Evolutionary conservation across 2,888 invertebrate genomes (phyloP).

Genomic region (Erebia aethiops): DNA sequence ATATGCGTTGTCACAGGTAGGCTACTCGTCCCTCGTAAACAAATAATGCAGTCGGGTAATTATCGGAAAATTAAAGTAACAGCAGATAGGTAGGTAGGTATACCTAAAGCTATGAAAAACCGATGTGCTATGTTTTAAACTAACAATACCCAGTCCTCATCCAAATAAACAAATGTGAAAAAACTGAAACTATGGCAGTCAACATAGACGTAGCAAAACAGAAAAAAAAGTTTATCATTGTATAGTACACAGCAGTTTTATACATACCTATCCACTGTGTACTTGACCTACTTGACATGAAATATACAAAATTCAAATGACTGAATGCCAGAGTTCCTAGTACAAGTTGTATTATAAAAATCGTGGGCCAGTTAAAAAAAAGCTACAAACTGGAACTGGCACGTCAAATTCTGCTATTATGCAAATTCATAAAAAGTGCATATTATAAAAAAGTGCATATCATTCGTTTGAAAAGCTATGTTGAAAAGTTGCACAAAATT

Average conservation of each 20-base stretch:
- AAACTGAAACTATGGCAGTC: neutral
- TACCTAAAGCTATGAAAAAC: neutral
- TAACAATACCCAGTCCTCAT: neutral
- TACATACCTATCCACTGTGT: neutral
- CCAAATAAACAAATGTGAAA: constrained; percentile 1
- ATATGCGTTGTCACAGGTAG: too few relatives aligned
- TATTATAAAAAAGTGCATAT: too few relatives aligned
- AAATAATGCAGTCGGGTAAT: too few relatives aligned
- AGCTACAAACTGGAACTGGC: constrained; percentile 27
- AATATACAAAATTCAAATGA: constrained; percentile 27
- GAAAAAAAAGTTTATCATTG: neutral
- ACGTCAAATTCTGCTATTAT: constrained; percentile 29
- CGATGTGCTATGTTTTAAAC: neutral
- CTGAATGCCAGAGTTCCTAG: constrained; percentile 19
- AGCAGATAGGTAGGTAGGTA: too few relatives aligned
- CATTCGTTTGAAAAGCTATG: constrained; percentile 19
- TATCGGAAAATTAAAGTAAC: too few relatives aligned
- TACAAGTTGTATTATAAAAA: constrained; percentile 21
- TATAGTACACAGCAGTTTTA: neutral
- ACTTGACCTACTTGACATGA: constrained; percentile 29
- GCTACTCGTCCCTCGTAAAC: too few relatives aligned
- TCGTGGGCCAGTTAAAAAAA: constrained; percentile 24
- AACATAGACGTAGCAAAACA: constrained; percentile 1
- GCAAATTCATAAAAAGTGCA: constrained; percentile 26
- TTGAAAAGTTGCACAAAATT: constrained; percentile 31